Conservation (phyloP, 2,888 invertebrate species). For the Drosophila demipolita region DNA sequence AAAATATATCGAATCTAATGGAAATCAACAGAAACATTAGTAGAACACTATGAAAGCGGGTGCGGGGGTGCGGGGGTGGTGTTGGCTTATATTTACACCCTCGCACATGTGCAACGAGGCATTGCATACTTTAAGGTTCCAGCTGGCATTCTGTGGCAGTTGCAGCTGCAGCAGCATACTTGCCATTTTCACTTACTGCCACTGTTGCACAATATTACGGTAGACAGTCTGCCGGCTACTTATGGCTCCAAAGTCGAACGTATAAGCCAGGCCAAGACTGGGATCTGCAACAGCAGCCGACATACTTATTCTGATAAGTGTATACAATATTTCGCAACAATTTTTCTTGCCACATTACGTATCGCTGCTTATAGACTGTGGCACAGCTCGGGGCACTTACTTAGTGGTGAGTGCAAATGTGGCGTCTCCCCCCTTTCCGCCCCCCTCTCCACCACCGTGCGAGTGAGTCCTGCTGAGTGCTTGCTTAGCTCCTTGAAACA, state of each 20-base stretch:
- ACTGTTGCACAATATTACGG: slow-evolving; percentile 54
- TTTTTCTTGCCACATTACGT: slow-evolving; percentile 60
- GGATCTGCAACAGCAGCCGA: neutral
- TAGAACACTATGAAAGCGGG: neutral
- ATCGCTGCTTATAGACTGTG: slow-evolving; percentile 75
- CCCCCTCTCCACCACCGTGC: neutral
- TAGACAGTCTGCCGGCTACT: slow-evolving; percentile 71
- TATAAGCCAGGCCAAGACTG: slow-evolving; percentile 48
- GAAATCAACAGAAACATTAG: slow-evolving; percentile 41
- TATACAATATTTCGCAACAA: slow-evolving; percentile 58
- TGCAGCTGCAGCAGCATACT: slow-evolving; percentile 28
- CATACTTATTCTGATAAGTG: slow-evolving; percentile 22
- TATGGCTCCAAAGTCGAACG: slow-evolving; percentile 56
- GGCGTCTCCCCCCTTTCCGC: slow-evolving; percentile 2
- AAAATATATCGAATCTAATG: slow-evolving; percentile 63
- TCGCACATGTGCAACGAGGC: slow-evolving; percentile 53
- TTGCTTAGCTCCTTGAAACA: slow-evolving; percentile 62
- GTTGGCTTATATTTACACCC: slow-evolving; percentile 29
- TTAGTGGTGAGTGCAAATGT: slow-evolving; percentile 69
- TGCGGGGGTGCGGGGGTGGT: neutral
- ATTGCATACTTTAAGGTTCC: slow-evolving; percentile 47
- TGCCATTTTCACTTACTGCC: slow-evolving; percentile 53
- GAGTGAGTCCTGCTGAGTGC: slow-evolving; percentile 45
- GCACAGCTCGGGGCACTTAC: slow-evolving; percentile 72
- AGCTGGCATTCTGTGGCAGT: slow-evolving; percentile 36